Evolutionary conservation across 2,113 vertebrate species (phyloP), one percentile per base, ranked within the genome.

Genomic region (Pelusios castaneus): DNA sequence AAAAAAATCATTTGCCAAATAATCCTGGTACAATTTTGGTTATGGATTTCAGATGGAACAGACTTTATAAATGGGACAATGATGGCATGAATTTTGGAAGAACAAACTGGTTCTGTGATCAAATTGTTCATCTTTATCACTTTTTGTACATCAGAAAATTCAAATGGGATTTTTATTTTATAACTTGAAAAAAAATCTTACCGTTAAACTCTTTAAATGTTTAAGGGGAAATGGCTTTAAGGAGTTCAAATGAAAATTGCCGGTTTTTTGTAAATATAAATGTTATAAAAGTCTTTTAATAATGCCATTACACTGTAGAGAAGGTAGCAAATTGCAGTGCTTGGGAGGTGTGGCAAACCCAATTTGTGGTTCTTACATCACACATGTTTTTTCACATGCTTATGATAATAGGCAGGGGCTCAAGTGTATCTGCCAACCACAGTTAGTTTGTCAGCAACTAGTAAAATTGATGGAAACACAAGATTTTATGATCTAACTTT

Each of bases 101-200:
- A 97, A 97, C 96, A 95, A 97, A 98, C 98, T 98, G 98, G 98
- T 98, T 98, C 98, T 97, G 97, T 98, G 98, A 98, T 99, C 93
- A 97, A 98, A 98, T 98, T 98, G 97, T 99, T 99, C 98, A 99
- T 99, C 99, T 99, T 99, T 99, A 98, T 99, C 99, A 99, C 99
- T 99, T 99, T 99, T 99, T 99, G 99, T 99, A 99, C 98, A 99
- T 99, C 99, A 98, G 98, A 96, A 98, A 98, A 98, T 97, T 98
- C 98, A 99, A 99, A 99, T 98, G 95, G 98, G 98, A 99, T 99
- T 99, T 99, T 99, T 99, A 99, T 99, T 99, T 99, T 99, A 97
- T 99, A 99, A 99, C 98, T 99, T 98, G 96, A 93, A 98, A 97
- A n/a, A 94, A 94, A 98, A 98, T 98, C 98, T 98, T 99, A 98